phyloP scores from a whole-genome alignment of 2,113 vertebrate species.

The Amblyornis subalaris region DNA sequence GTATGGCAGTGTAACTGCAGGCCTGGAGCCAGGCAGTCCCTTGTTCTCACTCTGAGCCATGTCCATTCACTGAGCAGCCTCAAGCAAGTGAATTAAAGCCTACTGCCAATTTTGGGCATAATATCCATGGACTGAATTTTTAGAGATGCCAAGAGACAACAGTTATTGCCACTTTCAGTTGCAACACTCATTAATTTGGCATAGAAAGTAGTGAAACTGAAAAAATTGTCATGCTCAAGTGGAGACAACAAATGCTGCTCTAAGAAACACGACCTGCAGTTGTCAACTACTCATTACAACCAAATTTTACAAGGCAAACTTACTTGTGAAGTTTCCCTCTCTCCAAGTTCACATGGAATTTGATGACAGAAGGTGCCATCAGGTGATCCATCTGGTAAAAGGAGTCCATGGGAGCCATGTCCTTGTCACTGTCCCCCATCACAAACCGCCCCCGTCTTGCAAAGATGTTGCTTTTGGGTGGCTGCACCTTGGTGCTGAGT shows the following conservation, averaged over 20 bases:
- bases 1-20: background rate
- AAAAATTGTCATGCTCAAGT: background rate
- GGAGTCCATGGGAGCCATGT: constrained; percentile 83
- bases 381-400: constrained; percentile 79
- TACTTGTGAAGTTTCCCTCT: constrained; percentile 69
- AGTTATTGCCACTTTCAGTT: background rate
- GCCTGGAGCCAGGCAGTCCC: background rate
- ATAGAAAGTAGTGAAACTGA: background rate
- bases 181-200: background rate
- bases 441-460: constrained; percentile 62
- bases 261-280: background rate
- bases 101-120: background rate
- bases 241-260: background rate
- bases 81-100: background rate
- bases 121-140: background rate
- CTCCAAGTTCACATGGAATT: constrained; percentile 75
- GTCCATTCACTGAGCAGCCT: background rate
- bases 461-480: constrained; percentile 66
- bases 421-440: constrained; percentile 58
- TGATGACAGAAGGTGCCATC: constrained; percentile 60
- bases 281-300: background rate
- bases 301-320: constrained; percentile 5
- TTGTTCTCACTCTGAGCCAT: background rate
- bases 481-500: background rate
- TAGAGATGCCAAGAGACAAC: background rate